These are phyloP conservation scores for Scrobipalpa atriplicella DNA, from an alignment of 2,888 invertebrate species.

Conservation along the genomic window DNA sequence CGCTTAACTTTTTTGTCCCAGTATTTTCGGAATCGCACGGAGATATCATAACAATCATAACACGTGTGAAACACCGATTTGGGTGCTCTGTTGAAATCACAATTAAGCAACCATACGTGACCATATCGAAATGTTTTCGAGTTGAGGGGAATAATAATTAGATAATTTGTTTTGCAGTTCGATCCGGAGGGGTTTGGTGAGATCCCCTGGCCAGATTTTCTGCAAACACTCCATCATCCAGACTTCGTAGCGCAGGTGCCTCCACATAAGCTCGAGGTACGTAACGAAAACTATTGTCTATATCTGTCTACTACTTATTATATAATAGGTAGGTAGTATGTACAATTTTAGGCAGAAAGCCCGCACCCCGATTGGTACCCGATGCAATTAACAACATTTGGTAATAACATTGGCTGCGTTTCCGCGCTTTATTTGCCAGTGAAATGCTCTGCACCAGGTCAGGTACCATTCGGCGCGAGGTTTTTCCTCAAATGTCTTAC, in stretches of 20 bases:
- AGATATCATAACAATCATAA: constrained; percentile 54
- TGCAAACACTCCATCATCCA: constrained; percentile 88
- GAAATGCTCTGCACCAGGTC: too few relatives aligned
- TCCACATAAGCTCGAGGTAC: constrained; percentile 87
- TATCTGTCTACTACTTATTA: too few relatives aligned
- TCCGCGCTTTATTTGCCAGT: too few relatives aligned
- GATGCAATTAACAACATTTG: too few relatives aligned
- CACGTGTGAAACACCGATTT: constrained; percentile 63
- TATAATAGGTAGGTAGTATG: too few relatives aligned
- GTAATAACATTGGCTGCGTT: too few relatives aligned
- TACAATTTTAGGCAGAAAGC: too few relatives aligned
- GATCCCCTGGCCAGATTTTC: constrained; percentile 93
- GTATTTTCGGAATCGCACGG: constrained; percentile 67
- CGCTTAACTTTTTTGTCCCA: constrained; percentile 68
- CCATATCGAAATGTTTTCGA: constrained; percentile 33
- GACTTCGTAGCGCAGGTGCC: constrained; percentile 90
- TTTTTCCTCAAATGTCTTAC: too few relatives aligned
- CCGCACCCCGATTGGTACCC: too few relatives aligned
- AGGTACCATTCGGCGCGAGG: too few relatives aligned
- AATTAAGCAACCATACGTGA: constrained; percentile 57
- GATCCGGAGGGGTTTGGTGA: constrained; percentile 97
- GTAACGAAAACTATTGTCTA: too few relatives aligned
- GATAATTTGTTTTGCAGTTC: constrained; percentile 81
- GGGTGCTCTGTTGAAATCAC: constrained; percentile 60
- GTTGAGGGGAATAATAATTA: not conserved